Conservation (phyloP, 2,797 vertebrate species). For the Pangasius sanitwongsei region DNA sequence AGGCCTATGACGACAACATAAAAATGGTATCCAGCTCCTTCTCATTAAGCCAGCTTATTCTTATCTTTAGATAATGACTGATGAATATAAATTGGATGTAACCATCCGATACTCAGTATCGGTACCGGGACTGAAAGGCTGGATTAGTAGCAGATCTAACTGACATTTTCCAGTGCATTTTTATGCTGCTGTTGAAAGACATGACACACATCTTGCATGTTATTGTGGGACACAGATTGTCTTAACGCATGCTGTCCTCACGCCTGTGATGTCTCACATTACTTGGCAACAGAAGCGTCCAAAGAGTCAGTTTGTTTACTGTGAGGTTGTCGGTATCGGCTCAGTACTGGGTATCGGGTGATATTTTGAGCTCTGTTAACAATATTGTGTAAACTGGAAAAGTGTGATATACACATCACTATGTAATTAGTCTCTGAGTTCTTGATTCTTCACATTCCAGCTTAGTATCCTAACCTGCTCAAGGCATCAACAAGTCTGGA, state of each 20-base stretch:
- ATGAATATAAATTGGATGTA: not conserved
- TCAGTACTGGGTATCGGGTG: not conserved
- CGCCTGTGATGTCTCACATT: not conserved
- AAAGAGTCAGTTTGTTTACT: not conserved
- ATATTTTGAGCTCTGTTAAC: not conserved
- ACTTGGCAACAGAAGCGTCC: not conserved
- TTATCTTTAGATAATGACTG: not conserved
- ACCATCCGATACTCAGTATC: not conserved
- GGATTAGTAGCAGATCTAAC: not conserved
- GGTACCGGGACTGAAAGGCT: not conserved
- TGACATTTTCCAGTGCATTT: not conserved
- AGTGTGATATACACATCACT: not conserved
- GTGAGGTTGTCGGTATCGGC: not conserved
- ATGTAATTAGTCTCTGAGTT: not conserved
- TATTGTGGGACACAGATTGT: not conserved
- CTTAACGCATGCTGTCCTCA: not conserved
- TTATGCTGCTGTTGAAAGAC: conserved; percentile 1
- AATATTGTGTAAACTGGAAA: not conserved
- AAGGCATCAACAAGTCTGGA: not conserved
- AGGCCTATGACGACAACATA: conserved; percentile 69
- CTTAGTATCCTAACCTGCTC: not conserved
- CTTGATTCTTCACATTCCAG: not conserved
- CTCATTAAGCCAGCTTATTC: not conserved
- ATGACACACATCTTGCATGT: not conserved
- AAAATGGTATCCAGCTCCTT: conserved; percentile 63